These are phyloP conservation scores for Diadumene lineata DNA, from an alignment of 92 coral and sea anemone genomes.

Conservation along the genomic window DNA sequence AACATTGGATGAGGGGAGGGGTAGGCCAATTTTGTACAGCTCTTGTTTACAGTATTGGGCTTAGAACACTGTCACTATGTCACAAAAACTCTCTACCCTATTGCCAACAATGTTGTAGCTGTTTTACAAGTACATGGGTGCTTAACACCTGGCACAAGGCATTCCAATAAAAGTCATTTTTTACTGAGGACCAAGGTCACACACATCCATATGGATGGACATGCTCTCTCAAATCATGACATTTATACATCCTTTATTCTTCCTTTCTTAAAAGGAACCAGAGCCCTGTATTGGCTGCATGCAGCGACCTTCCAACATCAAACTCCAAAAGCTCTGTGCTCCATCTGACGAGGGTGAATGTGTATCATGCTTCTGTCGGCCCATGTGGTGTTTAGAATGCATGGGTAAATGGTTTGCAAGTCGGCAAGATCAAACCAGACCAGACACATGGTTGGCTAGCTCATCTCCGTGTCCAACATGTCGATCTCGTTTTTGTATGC, in stretches of 20 bases:
- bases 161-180: too few species aligned
- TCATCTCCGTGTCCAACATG: conserved; percentile 96
- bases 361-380: conserved; percentile 87
- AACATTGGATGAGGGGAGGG: too few species aligned
- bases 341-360: conserved; percentile 79
- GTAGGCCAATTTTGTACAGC: too few species aligned
- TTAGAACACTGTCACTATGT: too few species aligned
- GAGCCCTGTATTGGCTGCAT: conserved; percentile 97
- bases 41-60: too few species aligned
- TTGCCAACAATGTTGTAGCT: too few species aligned
- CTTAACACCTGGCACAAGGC: too few species aligned
- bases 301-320: conserved; percentile 85
- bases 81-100: too few species aligned
- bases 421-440: conserved; percentile 91
- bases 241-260: neutral
- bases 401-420: conserved; percentile 99
- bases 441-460: conserved; percentile 88
- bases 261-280: conserved; percentile 49
- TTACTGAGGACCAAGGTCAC: too few species aligned
- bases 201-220: too few species aligned
- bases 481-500: conserved; percentile 86
- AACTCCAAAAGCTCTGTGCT: conserved; percentile 91
- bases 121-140: too few species aligned
- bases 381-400: conserved; percentile 98
- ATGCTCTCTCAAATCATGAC: too few species aligned